Base-by-base conservation (phyloP, 2,113 vertebrate species). In the Pomatostomus ruficeps region DNA sequence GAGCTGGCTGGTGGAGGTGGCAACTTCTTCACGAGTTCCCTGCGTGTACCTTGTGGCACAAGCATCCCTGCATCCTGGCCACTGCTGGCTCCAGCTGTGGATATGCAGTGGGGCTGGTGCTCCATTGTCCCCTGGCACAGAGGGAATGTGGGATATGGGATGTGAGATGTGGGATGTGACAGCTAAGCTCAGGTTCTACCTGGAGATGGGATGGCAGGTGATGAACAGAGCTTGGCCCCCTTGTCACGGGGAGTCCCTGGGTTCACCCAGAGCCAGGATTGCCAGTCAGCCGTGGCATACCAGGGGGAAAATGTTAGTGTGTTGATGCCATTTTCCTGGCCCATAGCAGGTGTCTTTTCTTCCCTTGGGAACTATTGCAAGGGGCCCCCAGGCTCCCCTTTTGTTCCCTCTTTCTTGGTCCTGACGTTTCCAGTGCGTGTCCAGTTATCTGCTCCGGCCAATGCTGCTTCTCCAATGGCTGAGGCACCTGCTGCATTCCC, bases 91-190 rank as follows among this genome's bases (percentile, higher is more conserved):
- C 52, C 68, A 84, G 73, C 35, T 2, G 5, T 58, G 80, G 45
- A 28, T 45, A 6, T 4, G 6, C 14, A 26, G 25, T 0, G 1
- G 9, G 25, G 55, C 31, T 52, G 45, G 11, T 7, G 7, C 24
- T 86, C 40, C 29, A 0, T 29, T 2, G 3, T 67, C 10, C 52
- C 11, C 40, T 0, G 3, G 26, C 7, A 3, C 22, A 31, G 12
- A 4, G 23, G 23, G 46, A 46, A 15, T 55, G 15, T 1, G 12
- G 33, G 46, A 29, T 24, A 13, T 0, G 6, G 26, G 52, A 36
- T 33, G 45, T 46, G 45, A n/a, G n/a, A n/a, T n/a, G 36, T 31
- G 43, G 42, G n/a, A 61, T 22, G 42, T 0, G 0, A 59, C 23
- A 49, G 45, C 15, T 40, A 45, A 66, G n/a, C n/a, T 94, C 75